Evolutionary conservation across 2,113 vertebrate species (phyloP), one percentile per base, ranked within the genome.

Genomic region (Lepus timidus): DNA sequence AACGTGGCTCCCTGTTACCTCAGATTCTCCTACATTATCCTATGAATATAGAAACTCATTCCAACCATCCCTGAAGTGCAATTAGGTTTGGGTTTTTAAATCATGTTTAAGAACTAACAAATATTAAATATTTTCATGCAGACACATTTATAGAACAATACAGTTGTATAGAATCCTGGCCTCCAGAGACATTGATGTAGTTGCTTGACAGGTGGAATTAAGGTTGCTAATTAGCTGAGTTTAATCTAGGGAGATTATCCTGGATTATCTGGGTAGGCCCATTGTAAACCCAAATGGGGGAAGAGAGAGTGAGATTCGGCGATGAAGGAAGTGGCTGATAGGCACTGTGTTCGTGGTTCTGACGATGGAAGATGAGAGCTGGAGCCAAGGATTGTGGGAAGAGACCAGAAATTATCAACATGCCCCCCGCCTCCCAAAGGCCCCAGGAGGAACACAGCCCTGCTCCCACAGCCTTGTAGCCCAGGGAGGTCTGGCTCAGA

Each of bases 211-310:
- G 70, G 6, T 65, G 55, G 31, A 81, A 70, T 68, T 88, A 81
- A 91, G 22, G n/a, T 88, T 88, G 67, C n/a, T 89, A 55, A 89
- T 74, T 74, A 89, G 29, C 17, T 85, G 29, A 52, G 29, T 82
- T 88, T 76, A 81, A 83, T 44, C 19, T 74, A 64, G 76, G 16
- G 80, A 85, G 22, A 87, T 73, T 87, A 73, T 83, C n/a, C 44
- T 93, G 62, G 29, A 76, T 87, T 87, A 55, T 78, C 23, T 36
- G 9, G 49, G 14, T 76, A 75, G 61, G 44, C 17, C 67, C 62
- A 65, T 8, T 65, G 70, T 86, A 68, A 93, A 76, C 49, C 70
- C 17, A 92, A 83, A 16, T 83, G 55, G 33, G 91, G 65, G 64
- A 94, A 33, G 16, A 74, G 31, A 86, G 68, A 65, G 51, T 71